Evolutionary conservation across 2,888 invertebrate species (phyloP), one percentile per base, ranked within the genome.

Genomic region (Pyrgus malvae): DNA sequence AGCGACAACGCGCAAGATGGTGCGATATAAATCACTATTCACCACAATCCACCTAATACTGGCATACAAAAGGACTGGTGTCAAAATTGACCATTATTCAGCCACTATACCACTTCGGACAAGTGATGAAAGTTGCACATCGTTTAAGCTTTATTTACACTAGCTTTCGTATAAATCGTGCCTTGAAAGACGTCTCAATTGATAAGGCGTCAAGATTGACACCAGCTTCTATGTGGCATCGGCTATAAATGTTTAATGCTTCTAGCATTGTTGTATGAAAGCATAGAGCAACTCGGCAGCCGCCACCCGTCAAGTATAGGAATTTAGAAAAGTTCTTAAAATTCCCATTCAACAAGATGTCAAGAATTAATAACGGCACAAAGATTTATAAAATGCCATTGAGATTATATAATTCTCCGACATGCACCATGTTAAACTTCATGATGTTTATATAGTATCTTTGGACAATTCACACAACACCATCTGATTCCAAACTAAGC

Each of bases 171-270:
- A 49, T 49, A 40, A 49, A 40, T 40, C 48, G n/a, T 44, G 16
- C 38, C 29, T 14, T 53, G 53, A 53, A 14, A 23, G 53, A 53
- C 53, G 29, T 37, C 45, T 53, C 53, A 45, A 53, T 53, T 53
- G 53, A 53, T 53, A 51, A 42, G 50, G 42, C 33, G 51, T 37
- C 42, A 44, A 51, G 42, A 51, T 37, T 37, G 51, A 51, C 51
- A 51, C 42, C 25, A 21, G 19, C 23, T 38, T 23, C 44, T 31
- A 29, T 51, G 48, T 51, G 42, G 17, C 7, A 25, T 14, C 42
- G 35, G 42, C 42, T 31, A 44, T 51, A 44, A 25, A 44, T 51
- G 44, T 44, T 51, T 44, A 37, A 50, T 35, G 51, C 3, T n/a
- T 44, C 48, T 14, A 38, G 27, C 23, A 48, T 48, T 38, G 48